Evolutionary conservation across 2,797 vertebrate genomes (phyloP), one percentile per base, ranked within the genome.

Genomic region (Pangasius larnaudii): DNA sequence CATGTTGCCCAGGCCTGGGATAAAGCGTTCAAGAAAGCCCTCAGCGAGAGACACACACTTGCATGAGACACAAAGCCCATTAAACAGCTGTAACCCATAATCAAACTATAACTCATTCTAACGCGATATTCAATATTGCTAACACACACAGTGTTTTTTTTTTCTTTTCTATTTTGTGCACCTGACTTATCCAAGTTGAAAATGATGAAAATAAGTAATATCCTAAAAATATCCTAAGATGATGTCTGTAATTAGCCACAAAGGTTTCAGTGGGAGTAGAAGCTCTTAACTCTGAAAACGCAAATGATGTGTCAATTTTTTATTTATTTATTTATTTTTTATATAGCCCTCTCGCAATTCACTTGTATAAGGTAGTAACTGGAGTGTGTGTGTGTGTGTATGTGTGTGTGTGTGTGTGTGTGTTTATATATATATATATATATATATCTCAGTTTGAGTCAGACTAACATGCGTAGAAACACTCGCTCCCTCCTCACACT

Each of bases 401-500:
- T 42, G 0, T 46, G 0, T 46, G 7, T 7, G 5, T 42, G 6
- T 42, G 6, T 42, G 5, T 42, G 5, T 42, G 5, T 42, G 5
- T 42, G 5, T 42, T 5, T 42, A 42, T 42, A 42, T 42, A 42
- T 42, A 42, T 42, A 42, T 42, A 7, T 42, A 42, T 42, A 42
- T 42, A 42, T 42, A 42, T 42, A 42, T 86, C 85, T 75, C n/a
- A 24, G 49, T 85, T 46, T 74, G 1, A 88, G 81, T 88, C 61
- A 51, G 42, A 30, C 3, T 65, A 65, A 71, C 51, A 81, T 7
- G 24, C 61, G 19, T 42, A 46, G 49, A 81, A 81, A 14, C n/a
- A 33, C n/a, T 27, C 27, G 6, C 53, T 51, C 74, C n/a, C 39
- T 36, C 67, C 7, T 51, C 6, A 13, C 80, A 3, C 1, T 9